Percentiles rank a stretch among this genome's conserved stretches.
phyloP scores from a whole-genome alignment of 2,888 invertebrate genomes.

The Vesta saturnalis region DNA sequence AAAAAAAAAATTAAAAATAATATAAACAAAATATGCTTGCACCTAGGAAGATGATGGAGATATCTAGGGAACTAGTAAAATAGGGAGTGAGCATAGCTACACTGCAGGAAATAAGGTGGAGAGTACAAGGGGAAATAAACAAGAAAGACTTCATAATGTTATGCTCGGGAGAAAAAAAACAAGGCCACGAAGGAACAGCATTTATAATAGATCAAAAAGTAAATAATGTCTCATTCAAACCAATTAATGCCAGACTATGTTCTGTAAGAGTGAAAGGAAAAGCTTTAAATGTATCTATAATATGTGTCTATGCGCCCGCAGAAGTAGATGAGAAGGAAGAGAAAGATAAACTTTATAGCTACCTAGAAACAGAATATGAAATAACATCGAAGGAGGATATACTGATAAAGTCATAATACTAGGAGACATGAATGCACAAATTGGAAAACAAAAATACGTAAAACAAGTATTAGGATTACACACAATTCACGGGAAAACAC shows the following conservation, averaged over 20 bases:
- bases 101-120: not conserved
- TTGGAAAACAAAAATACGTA: not conserved
- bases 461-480: not conserved
- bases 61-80: no score
- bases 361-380: not conserved
- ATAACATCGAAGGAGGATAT: not conserved
- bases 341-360: not conserved
- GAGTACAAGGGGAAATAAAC: not conserved
- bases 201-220: not conserved
- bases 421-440: no score
- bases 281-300: not conserved
- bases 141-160: no score
- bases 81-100: no score
- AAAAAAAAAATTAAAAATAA: not conserved
- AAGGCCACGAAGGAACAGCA: not conserved
- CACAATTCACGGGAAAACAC: not conserved
- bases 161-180: not conserved
- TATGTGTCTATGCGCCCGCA: not conserved
- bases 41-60: no score
- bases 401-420: not conserved
- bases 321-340: not conserved
- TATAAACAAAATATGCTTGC: not conserved
- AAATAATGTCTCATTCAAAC: not conserved
- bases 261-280: not conserved
- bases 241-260: not conserved